Percentiles rank a stretch among this genome's conserved stretches.
These are phyloP conservation scores for Squalus acanthias DNA, from an alignment of 2,797 vertebrate genomes.

Conservation along the genomic window DNA sequence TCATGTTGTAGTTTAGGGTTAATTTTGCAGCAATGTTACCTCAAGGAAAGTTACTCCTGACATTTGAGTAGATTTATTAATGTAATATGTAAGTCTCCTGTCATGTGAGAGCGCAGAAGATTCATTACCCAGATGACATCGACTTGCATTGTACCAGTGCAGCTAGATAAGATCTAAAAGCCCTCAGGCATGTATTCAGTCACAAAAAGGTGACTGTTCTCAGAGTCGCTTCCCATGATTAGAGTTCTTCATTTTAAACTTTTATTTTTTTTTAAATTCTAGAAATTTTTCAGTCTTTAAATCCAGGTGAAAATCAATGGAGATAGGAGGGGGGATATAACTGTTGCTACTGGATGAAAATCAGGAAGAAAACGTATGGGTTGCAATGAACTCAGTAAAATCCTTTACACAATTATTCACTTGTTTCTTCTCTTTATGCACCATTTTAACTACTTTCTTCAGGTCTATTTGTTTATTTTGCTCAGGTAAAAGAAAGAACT, in stretches of 20 bases:
- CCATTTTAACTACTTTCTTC: neutral
- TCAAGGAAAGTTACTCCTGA: neutral
- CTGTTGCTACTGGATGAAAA: neutral
- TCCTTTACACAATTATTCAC: neutral
- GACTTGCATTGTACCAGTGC: neutral
- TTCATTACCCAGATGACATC: constrained; percentile 8
- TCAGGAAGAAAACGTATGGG: neutral
- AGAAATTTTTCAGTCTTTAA: neutral
- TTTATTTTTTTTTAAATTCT: neutral
- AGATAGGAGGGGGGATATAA: neutral
- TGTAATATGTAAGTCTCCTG: neutral
- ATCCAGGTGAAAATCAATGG: neutral
- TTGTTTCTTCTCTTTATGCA: neutral
- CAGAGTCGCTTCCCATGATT: neutral
- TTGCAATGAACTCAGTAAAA: neutral
- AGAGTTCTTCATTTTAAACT: neutral
- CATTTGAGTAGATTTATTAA: constrained; percentile 21
- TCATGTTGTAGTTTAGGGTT: neutral
- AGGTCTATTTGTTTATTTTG: neutral
- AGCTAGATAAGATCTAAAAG: neutral
- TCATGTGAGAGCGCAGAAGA: neutral
- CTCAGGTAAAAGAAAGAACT: neutral
- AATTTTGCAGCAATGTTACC: neutral
- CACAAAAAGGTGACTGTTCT: neutral
- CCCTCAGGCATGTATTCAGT: neutral